A percentile compares a stretch with the other conserved stretches of the same genome.
These are phyloP conservation scores for Mamestra brassicae DNA, from an alignment of 2,888 invertebrate genomes.

Conservation along the genomic window DNA sequence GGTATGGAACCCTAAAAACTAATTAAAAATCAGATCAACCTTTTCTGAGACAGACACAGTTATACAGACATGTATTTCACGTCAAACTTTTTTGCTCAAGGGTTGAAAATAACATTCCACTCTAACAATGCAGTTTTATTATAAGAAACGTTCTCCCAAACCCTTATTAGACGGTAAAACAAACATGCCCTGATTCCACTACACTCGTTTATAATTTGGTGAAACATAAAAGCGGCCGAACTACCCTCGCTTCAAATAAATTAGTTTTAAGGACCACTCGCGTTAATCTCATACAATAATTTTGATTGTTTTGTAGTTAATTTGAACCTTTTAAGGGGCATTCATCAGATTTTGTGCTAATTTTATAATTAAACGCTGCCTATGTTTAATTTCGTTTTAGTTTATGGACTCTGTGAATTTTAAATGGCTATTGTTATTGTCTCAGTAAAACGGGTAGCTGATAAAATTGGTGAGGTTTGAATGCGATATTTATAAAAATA, in stretches of 20 bases:
- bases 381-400: slow-evolving; percentile 15
- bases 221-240: slow-evolving; percentile 49
- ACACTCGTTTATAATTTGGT: slow-evolving; percentile 52
- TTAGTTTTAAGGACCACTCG: slow-evolving; percentile 46
- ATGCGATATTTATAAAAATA: background rate
- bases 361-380: slow-evolving; percentile 26
- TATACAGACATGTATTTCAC: no score
- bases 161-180: slow-evolving; percentile 46
- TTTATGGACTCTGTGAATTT: slow-evolving; percentile 21
- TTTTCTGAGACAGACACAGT: no score
- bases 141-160: slow-evolving; percentile 33
- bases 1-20: no score
- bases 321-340: slow-evolving; percentile 44
- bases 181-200: slow-evolving; percentile 33
- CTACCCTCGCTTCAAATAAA: slow-evolving; percentile 45
- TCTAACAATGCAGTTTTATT: slow-evolving; percentile 44
- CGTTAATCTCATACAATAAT: slow-evolving; percentile 56
- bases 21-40: no score
- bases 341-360: slow-evolving; percentile 42
- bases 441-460: background rate
- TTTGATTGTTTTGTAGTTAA: slow-evolving; percentile 55
- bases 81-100: no score
- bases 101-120: background rate
- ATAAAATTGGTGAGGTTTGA: background rate
- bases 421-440: background rate